Conservation (phyloP, 2,113 vertebrate species). For the Larimichthys polyactis region DNA sequence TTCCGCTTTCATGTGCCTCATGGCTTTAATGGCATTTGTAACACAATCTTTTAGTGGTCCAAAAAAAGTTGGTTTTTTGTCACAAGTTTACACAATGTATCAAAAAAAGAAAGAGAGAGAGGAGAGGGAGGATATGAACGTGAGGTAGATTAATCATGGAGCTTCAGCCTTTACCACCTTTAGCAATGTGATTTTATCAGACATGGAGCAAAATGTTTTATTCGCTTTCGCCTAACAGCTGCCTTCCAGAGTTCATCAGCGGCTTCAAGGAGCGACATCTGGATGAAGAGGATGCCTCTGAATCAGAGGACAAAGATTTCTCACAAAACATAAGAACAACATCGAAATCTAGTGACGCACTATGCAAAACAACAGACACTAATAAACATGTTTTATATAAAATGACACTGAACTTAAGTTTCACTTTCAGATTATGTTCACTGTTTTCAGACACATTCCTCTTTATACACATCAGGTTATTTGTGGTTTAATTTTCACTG, state of each 20-base stretch:
- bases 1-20: slow-evolving; percentile 10
- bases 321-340: background rate
- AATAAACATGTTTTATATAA: no score
- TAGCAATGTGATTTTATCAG: background rate
- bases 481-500: no score
- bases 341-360: no score
- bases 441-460: no score
- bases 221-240: background rate
- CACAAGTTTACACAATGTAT: background rate
- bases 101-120: background rate
- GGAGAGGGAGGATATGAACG: slow-evolving; percentile 41
- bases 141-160: slow-evolving; percentile 19
- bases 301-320: background rate
- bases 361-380: no score
- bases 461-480: no score
- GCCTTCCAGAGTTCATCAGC: slow-evolving; percentile 79
- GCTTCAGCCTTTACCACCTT: background rate
- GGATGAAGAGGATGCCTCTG: slow-evolving; percentile 3
- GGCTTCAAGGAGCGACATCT: slow-evolving; percentile 81
- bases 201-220: slow-evolving; percentile 7
- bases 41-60: slow-evolving; percentile 14
- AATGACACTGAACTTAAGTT: no score
- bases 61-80: background rate
- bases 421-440: no score
- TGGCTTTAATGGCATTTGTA: slow-evolving; percentile 54